Evolutionary conservation across 2,888 invertebrate species (phyloP).

Genomic region (Cryptocephalus primarius): DNA sequence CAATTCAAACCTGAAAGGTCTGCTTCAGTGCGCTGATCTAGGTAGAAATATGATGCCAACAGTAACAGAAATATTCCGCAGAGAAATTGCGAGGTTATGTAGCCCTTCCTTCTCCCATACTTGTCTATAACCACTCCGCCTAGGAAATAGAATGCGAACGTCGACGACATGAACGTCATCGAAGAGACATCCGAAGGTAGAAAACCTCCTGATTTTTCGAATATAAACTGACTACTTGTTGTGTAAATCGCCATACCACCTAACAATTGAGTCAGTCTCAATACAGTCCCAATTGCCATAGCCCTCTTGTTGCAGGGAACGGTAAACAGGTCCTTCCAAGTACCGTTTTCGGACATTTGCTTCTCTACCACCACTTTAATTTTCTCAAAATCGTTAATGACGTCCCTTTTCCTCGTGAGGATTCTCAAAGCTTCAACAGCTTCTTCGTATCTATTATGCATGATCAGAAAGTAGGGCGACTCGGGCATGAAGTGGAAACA

Average conservation of each 20-base stretch:
- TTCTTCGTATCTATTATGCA: slow-evolving; percentile 17
- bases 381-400: slow-evolving; percentile 19
- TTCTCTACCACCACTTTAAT: slow-evolving; percentile 22
- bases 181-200: slow-evolving; percentile 12
- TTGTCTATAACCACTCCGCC: slow-evolving; percentile 18
- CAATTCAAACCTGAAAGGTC: slow-evolving; percentile 19
- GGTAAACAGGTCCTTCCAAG: slow-evolving; percentile 23
- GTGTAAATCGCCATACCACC: slow-evolving; percentile 22
- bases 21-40: slow-evolving; percentile 13
- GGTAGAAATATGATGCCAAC: slow-evolving; percentile 19
- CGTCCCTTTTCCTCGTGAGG: slow-evolving; percentile 17
- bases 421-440: slow-evolving; percentile 19
- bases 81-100: slow-evolving; percentile 17
- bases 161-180: slow-evolving; percentile 16
- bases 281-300: slow-evolving; percentile 19
- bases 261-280: slow-evolving; percentile 25
- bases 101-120: slow-evolving; percentile 19
- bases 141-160: slow-evolving; percentile 14
- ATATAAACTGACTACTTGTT: slow-evolving; percentile 26
- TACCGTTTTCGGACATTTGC: slow-evolving; percentile 28
- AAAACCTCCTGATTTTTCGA: slow-evolving; percentile 24
- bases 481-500: slow-evolving; percentile 52
- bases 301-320: slow-evolving; percentile 25
- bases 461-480: slow-evolving; percentile 25
- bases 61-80: slow-evolving; percentile 11